Evolutionary conservation across 2,113 vertebrate species (phyloP), one percentile per base, ranked within the genome.

Genomic region (Tyto alba): DNA sequence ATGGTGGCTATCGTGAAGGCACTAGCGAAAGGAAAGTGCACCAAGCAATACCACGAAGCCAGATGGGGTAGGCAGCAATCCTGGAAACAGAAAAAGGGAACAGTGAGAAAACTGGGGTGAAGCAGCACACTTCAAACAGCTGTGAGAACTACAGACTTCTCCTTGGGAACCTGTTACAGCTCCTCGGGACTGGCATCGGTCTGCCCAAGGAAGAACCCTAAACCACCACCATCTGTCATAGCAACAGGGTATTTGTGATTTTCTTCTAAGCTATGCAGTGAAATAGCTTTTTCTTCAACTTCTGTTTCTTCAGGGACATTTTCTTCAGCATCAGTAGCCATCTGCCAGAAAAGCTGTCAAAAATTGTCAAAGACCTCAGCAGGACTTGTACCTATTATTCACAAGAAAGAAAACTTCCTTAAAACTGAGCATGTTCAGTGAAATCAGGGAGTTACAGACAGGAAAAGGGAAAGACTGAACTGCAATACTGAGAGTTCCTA

Each of bases 21-120:
- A 66, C 47, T 13, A 53, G 43, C 22, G 25, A 82, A 94, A 73
- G 38, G 41, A 29, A 71, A 82, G 29, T 4, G 34, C 30, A 69
- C 29, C 48, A 66, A 88, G 67, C 25, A 55, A 76, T 18, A 75
- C 59, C 77, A 68, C 50, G 47, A 82, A 87, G 50, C 25, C 87
- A 88, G 74, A 79, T 64, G 77, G 36, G 57, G n/a, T 38, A 72
- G 53, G 77, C 45, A 92, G 45, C 67, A 62, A 41, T 5, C 9
- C 66, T 76, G 55, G 77, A 82, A 96, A 95, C 48, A 78, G 83
- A 93, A 95, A 82, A 85, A 88, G n/a, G 43, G 60, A 95, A 82
- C 66, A 63, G 62, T 30, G 76, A 90, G 50, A 64, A 80, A 95
- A 87, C 15, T 7, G 14, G 8, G 29, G 64, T 25, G 23, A 69